Percentiles rank a stretch among this genome's conserved stretches.
These are phyloP conservation scores for Coptodon bakossiorum DNA, from an alignment of 2,113 vertebrate species.

Conservation along the genomic window DNA sequence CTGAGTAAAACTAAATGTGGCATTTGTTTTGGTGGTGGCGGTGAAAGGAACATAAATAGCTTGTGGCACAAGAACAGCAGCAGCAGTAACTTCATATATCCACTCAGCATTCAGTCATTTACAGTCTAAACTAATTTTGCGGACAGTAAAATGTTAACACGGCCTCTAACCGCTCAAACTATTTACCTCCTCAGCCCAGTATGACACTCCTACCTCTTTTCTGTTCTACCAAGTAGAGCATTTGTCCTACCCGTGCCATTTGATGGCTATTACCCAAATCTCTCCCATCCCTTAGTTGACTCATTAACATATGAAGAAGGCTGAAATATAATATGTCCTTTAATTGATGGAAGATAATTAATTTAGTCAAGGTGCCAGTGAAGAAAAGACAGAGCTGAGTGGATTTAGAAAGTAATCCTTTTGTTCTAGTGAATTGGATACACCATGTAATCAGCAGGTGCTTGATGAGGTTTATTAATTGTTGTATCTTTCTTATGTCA, in stretches of 20 bases:
- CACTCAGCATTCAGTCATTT: background rate
- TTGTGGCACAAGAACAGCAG: background rate
- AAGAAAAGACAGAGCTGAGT: background rate
- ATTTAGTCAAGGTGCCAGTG: slow-evolving; percentile 30
- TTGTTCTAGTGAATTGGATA: slow-evolving; percentile 15
- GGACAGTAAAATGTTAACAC: background rate
- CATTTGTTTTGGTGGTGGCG: background rate
- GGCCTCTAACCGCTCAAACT: background rate
- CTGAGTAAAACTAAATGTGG: slow-evolving; percentile 10
- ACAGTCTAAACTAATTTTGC: background rate
- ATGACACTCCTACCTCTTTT: background rate
- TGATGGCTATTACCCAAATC: slow-evolving; percentile 6
- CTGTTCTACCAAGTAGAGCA: background rate
- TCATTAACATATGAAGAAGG: slow-evolving; percentile 67
- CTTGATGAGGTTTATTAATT: slow-evolving; percentile 37
- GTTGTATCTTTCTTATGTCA: background rate
- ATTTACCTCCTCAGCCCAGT: background rate
- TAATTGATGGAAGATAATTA: slow-evolving; percentile 71
- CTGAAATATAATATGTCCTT: slow-evolving; percentile 56
- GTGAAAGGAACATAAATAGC: background rate
- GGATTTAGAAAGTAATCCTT: slow-evolving; percentile 11
- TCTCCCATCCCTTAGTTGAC: slow-evolving; percentile 20
- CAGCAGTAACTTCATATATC: background rate
- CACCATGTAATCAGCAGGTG: slow-evolving; percentile 20
- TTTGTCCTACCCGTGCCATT: background rate